phyloP scores from a whole-genome alignment of 2,888 invertebrate genomes.

The Ypsolopha scabrella region DNA sequence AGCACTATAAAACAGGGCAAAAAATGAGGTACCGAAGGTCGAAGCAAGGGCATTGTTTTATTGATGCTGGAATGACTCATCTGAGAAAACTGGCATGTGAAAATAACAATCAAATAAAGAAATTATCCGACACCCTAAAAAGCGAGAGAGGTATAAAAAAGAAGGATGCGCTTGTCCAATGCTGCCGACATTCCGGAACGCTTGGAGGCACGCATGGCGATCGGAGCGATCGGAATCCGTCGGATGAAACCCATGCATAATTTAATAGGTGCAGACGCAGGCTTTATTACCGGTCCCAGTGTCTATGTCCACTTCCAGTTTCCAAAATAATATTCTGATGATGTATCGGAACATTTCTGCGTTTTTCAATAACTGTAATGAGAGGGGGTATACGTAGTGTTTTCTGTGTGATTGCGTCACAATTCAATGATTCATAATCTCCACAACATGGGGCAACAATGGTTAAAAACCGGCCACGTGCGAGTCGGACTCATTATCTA shows the following conservation, averaged over 20 bases:
- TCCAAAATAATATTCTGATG: no score
- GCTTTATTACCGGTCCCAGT: no score
- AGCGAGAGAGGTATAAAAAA: background rate
- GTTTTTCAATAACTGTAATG: no score
- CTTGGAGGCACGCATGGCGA: background rate
- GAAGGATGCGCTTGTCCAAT: background rate
- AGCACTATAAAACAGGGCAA: background rate
- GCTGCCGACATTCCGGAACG: constrained; percentile 2
- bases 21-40: background rate
- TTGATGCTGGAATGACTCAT: background rate
- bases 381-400: no score
- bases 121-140: constrained; percentile 1
- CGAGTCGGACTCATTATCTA: no score
- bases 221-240: background rate
- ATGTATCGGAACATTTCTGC: no score
- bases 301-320: no score
- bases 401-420: no score
- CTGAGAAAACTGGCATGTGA: background rate
- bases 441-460: no score
- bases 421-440: no score
- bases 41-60: background rate
- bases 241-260: background rate
- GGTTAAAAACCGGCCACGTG: no score
- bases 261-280: background rate
- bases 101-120: background rate